Percentiles rank a stretch among this genome's conserved stretches.
These are phyloP conservation scores for Triplophysa bombifrons DNA, from an alignment of 2,797 vertebrate species.

Conservation along the genomic window DNA sequence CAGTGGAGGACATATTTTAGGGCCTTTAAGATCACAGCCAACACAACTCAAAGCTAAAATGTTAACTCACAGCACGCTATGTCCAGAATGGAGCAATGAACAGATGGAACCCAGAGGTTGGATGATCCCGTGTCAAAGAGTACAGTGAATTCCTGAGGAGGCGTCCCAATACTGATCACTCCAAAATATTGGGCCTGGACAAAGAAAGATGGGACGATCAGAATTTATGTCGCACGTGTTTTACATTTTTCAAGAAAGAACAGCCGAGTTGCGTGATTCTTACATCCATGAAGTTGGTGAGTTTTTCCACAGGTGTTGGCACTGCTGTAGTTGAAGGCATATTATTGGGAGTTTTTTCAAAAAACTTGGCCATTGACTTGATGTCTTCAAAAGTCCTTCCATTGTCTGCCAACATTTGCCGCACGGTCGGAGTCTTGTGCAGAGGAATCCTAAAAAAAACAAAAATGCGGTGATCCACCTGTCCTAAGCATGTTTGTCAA, in stretches of 20 bases:
- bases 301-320: slow-evolving; percentile 71
- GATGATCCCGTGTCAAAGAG: slow-evolving; percentile 84
- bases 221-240: background rate
- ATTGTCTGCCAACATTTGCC: slow-evolving; percentile 69
- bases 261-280: slow-evolving; percentile 44
- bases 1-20: background rate
- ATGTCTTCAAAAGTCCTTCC: slow-evolving; percentile 70
- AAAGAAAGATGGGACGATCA: background rate
- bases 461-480: background rate
- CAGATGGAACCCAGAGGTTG: slow-evolving; percentile 84
- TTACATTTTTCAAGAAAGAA: background rate
- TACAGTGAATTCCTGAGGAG: slow-evolving; percentile 78
- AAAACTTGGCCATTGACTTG: slow-evolving; percentile 49
- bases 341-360: slow-evolving; percentile 4
- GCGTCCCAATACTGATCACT: slow-evolving; percentile 75
- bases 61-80: slow-evolving; percentile 79
- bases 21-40: background rate
- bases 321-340: background rate
- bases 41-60: background rate
- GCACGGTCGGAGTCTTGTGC: slow-evolving; percentile 68
- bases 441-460: slow-evolving; percentile 78
- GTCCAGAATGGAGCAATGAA: slow-evolving; percentile 77
- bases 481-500: too few species aligned
- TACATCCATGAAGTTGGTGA: slow-evolving; percentile 87
- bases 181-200: slow-evolving; percentile 79